phyloP scores from a whole-genome alignment of 2,888 invertebrate species.

The Drosophila demipolita region DNA sequence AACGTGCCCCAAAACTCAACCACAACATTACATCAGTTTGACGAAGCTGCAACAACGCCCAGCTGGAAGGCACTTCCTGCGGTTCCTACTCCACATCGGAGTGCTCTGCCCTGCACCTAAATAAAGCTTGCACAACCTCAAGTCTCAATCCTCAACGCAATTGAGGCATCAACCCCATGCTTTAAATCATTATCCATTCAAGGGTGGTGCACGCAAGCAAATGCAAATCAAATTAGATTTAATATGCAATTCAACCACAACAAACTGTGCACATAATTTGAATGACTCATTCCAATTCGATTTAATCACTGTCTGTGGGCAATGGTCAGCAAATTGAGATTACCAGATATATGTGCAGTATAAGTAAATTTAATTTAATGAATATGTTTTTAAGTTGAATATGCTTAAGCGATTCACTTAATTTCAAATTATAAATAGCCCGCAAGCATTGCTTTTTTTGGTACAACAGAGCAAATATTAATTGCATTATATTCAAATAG shows the following conservation, averaged over 20 bases:
- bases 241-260: constrained; percentile 73
- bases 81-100: constrained; percentile 34
- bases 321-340: constrained; percentile 2
- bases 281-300: constrained; percentile 11
- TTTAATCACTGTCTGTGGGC: constrained; percentile 18
- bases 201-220: constrained; percentile 37
- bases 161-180: constrained; percentile 37
- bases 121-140: constrained; percentile 35
- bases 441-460: background rate
- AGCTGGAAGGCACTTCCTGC: constrained; percentile 43
- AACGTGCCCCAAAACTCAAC: constrained; percentile 73
- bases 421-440: background rate
- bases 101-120: constrained; percentile 6
- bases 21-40: constrained; percentile 73
- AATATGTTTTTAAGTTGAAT: background rate
- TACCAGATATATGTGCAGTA: background rate
- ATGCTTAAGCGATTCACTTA: background rate
- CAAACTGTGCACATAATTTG: constrained; percentile 65
- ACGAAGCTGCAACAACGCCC: constrained; percentile 56
- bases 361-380: constrained; percentile 4
- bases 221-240: constrained; percentile 77
- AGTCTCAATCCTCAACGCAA: constrained; percentile 17
- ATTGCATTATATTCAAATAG: background rate
- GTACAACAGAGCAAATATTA: background rate
- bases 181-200: constrained; percentile 58